Percentiles rank a stretch among this genome's conserved stretches.
Conservation (phyloP, 2,888 invertebrate genomes). For the Muschampia plurimacula region DNA sequence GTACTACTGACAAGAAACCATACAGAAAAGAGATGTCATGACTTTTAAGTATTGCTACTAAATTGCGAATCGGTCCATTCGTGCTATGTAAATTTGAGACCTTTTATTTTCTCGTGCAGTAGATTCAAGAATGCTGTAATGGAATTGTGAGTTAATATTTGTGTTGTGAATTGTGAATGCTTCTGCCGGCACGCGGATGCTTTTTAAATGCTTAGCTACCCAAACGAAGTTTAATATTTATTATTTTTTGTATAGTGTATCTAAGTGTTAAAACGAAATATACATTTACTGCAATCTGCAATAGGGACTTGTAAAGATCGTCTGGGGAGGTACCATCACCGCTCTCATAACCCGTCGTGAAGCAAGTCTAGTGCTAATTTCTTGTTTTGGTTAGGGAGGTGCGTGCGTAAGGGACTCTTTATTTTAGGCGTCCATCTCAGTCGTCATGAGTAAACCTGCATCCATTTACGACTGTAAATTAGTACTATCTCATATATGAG, state of each 20-base stretch:
- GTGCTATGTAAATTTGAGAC: slow-evolving; percentile 74
- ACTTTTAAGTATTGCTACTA: slow-evolving; percentile 57
- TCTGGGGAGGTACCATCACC: too few relatives aligned
- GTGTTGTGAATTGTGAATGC: slow-evolving; percentile 62
- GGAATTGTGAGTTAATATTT: slow-evolving; percentile 62
- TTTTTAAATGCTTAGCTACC: slow-evolving; percentile 55
- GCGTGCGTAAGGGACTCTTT: too few relatives aligned
- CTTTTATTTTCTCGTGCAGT: slow-evolving; percentile 69
- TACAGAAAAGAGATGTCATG: slow-evolving; percentile 64
- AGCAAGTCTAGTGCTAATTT: too few relatives aligned
- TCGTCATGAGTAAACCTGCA: too few relatives aligned
- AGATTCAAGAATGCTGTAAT: slow-evolving; percentile 62
- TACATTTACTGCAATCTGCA: too few relatives aligned
- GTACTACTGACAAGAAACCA: slow-evolving; percentile 47
- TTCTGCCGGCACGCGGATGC: slow-evolving; percentile 60
- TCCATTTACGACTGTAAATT: too few relatives aligned
- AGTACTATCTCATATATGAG: too few relatives aligned
- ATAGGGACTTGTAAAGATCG: too few relatives aligned
- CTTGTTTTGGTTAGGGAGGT: too few relatives aligned
- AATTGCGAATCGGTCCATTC: slow-evolving; percentile 60
- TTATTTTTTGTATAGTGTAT: slow-evolving; percentile 60
- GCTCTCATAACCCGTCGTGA: too few relatives aligned
- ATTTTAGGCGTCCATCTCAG: too few relatives aligned
- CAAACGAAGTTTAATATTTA: slow-evolving; percentile 49
- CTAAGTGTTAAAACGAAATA: too few relatives aligned